These are phyloP conservation scores for Leucophenga montana DNA, from an alignment of 2,888 invertebrate species.

Conservation along the genomic window DNA sequence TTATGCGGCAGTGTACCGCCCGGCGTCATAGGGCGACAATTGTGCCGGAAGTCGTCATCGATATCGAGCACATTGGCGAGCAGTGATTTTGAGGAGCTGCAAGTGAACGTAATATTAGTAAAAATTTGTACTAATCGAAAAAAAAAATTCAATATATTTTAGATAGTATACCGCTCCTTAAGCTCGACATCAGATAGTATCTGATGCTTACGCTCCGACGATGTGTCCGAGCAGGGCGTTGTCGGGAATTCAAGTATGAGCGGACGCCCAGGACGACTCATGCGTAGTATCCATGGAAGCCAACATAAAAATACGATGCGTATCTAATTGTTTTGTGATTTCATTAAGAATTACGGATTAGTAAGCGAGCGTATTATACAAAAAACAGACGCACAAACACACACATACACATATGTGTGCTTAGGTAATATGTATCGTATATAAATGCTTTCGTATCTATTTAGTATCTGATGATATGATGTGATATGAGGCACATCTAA, in stretches of 20 bases:
- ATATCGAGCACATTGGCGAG: slow-evolving; percentile 97
- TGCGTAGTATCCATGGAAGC: slow-evolving; percentile 96
- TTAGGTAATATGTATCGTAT: slow-evolving; percentile 39
- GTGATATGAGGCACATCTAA: too few species aligned
- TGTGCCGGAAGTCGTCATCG: slow-evolving; percentile 94
- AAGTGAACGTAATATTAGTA: slow-evolving; percentile 18
- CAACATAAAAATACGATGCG: slow-evolving; percentile 95
- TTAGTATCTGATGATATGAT: slow-evolving; percentile 12
- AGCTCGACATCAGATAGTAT: slow-evolving; percentile 90
- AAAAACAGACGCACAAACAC: slow-evolving; percentile 24
- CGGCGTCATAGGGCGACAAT: slow-evolving; percentile 81
- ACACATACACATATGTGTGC: slow-evolving; percentile 38
- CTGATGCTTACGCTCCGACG: slow-evolving; percentile 79
- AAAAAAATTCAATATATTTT: slow-evolving; percentile 2
- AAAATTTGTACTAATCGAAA: too few species aligned
- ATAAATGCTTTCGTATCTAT: slow-evolving; percentile 8
- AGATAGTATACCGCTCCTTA: slow-evolving; percentile 78
- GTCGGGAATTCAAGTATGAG: slow-evolving; percentile 74
- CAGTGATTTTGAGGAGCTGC: slow-evolving; percentile 91
- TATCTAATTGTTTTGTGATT: slow-evolving; percentile 76
- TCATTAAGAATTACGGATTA: slow-evolving; percentile 33
- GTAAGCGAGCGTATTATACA: slow-evolving; percentile 4
- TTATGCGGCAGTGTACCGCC: slow-evolving; percentile 76
- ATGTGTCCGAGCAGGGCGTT: slow-evolving; percentile 76
- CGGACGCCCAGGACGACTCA: slow-evolving; percentile 83